Conservation (phyloP, 2,113 vertebrate genomes). For the Crotalus horridus region DNA sequence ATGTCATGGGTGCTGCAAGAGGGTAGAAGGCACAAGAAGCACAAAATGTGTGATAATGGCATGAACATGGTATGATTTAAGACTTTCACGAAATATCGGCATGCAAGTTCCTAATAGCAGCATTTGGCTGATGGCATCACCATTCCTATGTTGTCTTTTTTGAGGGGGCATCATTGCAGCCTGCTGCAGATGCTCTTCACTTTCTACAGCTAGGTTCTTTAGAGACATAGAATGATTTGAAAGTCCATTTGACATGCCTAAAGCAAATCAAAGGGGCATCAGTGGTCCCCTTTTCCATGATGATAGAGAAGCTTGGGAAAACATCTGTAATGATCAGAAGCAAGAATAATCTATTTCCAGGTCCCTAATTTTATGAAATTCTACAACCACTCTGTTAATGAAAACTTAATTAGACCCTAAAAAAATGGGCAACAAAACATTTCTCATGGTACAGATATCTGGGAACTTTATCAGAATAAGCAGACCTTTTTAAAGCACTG, state of each 20-base stretch:
- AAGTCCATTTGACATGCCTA: not conserved
- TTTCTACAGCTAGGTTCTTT: not conserved
- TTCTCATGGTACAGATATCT: not conserved
- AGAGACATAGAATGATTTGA: not conserved
- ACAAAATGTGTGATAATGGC: not conserved
- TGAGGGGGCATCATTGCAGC: not conserved
- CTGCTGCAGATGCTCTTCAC: not conserved
- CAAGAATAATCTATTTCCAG: not conserved
- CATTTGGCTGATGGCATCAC: not conserved
- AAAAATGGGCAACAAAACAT: not conserved
- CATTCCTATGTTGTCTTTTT: not conserved
- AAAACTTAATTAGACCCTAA: not conserved
- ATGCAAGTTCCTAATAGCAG: not conserved
- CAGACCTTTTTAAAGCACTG: not conserved
- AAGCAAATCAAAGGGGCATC: not conserved
- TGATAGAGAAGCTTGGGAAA: not conserved
- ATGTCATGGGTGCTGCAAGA: not conserved
- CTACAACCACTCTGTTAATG: not conserved
- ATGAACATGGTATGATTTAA: not conserved
- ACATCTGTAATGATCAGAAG: not conserved
- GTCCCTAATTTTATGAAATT: not conserved
- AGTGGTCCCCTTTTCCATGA: not conserved
- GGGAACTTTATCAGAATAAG: not conserved
- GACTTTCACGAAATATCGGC: not conserved
- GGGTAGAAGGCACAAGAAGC: not conserved